Conservation (phyloP, 2,113 vertebrate genomes). For the Poecilia latipinna region DNA sequence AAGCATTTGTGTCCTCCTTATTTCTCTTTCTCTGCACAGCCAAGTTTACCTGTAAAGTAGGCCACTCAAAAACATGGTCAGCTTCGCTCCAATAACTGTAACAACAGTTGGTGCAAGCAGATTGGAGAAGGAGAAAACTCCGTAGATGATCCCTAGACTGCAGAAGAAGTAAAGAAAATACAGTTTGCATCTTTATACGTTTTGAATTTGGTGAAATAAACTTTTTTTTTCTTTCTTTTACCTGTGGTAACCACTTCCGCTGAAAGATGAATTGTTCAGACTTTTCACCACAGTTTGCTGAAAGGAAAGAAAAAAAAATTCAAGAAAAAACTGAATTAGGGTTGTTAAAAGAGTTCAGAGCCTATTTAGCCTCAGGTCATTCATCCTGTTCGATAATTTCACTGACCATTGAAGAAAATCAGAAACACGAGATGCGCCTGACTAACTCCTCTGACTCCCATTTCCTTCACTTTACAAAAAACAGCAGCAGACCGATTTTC, state of each 20-base stretch:
- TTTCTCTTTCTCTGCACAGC: neutral
- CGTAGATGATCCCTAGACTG: conserved; percentile 97
- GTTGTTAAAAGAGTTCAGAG: neutral
- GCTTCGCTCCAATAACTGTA: conserved; percentile 84
- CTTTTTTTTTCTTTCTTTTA: conserved; percentile 40
- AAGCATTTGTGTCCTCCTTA: neutral
- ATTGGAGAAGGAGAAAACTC: conserved; percentile 94
- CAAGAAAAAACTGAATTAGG: neutral
- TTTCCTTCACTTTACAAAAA: neutral
- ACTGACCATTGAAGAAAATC: conserved; percentile 62
- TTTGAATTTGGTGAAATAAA: too few species aligned
- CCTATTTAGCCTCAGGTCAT: conserved; percentile 5
- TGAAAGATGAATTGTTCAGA: conserved; percentile 86
- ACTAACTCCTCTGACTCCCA: conserved; percentile 8
- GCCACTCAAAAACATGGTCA: conserved; percentile 93
- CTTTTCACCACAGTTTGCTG: conserved; percentile 97
- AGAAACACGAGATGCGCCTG: conserved; percentile 74
- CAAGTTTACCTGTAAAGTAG: conserved; percentile 90
- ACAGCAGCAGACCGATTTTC: neutral
- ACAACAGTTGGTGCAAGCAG: conserved; percentile 90
- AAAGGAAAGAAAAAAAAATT: conserved; percentile 5
- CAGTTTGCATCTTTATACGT: neutral
- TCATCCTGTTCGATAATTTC: conserved; percentile 47
- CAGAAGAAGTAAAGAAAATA: neutral
- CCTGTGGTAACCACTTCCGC: conserved; percentile 96